phyloP scores from a whole-genome alignment of 2,113 vertebrate species.

The Myocastor coypus region DNA sequence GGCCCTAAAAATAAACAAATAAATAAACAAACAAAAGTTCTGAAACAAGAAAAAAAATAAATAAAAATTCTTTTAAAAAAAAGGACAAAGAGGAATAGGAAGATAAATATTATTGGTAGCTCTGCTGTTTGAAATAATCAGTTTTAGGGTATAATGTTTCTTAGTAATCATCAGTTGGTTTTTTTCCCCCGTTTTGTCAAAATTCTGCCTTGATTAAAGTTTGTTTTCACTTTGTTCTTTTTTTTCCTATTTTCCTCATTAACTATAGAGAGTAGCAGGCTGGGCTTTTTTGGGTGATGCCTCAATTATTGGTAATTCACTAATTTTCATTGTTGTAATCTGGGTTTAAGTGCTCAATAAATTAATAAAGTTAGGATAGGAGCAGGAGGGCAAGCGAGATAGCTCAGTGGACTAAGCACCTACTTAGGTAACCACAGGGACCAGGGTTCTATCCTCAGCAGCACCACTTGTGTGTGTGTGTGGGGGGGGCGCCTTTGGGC shows the following conservation, averaged over 20 bases:
- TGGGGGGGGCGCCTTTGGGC: too few species aligned
- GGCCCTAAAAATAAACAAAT: too few species aligned
- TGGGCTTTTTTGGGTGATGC: neutral
- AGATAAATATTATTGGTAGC: conserved; percentile 29
- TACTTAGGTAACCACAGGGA: too few species aligned
- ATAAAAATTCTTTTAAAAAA: too few species aligned
- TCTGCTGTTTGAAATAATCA: neutral
- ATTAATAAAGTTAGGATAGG: conserved; percentile 44
- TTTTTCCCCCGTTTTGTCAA: conserved; percentile 24
- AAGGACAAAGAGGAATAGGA: conserved; percentile 8
- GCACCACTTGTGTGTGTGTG: too few species aligned
- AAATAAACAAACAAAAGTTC: too few species aligned
- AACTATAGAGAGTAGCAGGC: neutral
- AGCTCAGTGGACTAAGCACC: too few species aligned
- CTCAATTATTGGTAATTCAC: neutral
- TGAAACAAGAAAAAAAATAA: too few species aligned
- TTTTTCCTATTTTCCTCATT: neutral
- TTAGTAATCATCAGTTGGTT: neutral
- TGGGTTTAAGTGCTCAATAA: neutral
- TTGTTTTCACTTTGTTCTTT: neutral
- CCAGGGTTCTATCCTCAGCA: too few species aligned
- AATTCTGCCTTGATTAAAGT: conserved; percentile 55
- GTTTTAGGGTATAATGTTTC: neutral
- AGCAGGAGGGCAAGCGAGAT: neutral
- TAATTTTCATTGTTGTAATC: conserved; percentile 13